Evolutionary conservation across 2,113 vertebrate genomes (phyloP).

Genomic region (Jacana jacana): DNA sequence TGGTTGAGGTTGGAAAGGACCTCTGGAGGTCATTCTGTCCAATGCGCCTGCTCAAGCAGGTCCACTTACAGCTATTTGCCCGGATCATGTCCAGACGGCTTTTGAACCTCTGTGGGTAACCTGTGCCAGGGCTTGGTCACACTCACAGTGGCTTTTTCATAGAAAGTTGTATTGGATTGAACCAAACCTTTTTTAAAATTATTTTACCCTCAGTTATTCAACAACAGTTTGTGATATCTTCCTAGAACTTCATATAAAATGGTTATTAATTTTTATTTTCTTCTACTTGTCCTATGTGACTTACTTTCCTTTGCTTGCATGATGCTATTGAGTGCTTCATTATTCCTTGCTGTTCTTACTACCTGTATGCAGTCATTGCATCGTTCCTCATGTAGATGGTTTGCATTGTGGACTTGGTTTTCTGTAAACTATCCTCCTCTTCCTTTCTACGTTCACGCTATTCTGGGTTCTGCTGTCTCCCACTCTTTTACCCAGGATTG

Average conservation of each 20-base stretch:
- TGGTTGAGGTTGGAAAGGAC: neutral
- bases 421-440: neutral
- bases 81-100: neutral
- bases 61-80: neutral
- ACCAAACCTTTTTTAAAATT: no score
- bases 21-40: neutral
- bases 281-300: neutral
- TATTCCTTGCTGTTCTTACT: neutral
- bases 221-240: neutral
- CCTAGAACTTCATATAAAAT: neutral
- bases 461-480: neutral
- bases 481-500: neutral
- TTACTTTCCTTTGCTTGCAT: neutral
- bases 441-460: neutral
- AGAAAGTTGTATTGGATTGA: neutral
- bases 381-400: neutral
- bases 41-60: neutral
- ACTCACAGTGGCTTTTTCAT: neutral
- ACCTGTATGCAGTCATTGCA: neutral
- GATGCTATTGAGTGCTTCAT: neutral
- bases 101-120: neutral
- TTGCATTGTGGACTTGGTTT: neutral
- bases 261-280: neutral
- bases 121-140: neutral
- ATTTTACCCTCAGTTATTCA: neutral